Base-by-base conservation (phyloP, 2,113 vertebrate species). In the Stictonetta naevosa region DNA sequence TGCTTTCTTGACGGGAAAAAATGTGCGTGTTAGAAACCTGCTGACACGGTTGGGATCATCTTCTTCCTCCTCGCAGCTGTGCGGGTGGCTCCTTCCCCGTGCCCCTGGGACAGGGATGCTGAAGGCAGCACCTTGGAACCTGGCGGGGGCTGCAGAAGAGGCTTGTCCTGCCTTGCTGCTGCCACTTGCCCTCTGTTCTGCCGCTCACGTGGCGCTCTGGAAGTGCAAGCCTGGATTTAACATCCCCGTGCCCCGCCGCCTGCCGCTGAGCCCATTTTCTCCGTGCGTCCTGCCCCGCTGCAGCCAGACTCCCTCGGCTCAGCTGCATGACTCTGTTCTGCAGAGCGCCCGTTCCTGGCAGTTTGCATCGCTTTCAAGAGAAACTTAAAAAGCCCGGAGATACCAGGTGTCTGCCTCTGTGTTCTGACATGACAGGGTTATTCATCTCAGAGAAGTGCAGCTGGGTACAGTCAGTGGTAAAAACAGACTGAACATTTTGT, bases 401-500 rank as follows among this genome's bases (percentile, higher is more conserved):
- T 85, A 29, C 55, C 89, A 81, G 82, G 90, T 80, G 62, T 69
- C 87, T 0, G 13, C 77, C 44, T 86, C 72, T 90, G 86, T 62
- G 21, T 84, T 56, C 46, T 2, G 19, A 77, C n/a, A 56, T 38
- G 91, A 76, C 13, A 83, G 68, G 55, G 71, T 90, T 95, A 80
- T 93, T 96, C 85, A 89, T 86, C 72, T 88, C 63, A 8, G 78
- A 55, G 73, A 94, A 31, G 85, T 76, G 82, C 82, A 88, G 72
- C 93, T 93, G 93, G 31, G 66, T 91, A 91, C 91, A 80, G 94
- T 53, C 13, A 2, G 55, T 56, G 38, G 62, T 75, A 63, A 72
- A 75, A 76, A 75, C 68, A 88, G 84, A 83, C 74, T n/a, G 87
- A 80, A 96, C 90, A 23, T 92, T 96, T 80, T 95, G 95, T 96